These are phyloP conservation scores for Fukomys damarensis DNA, from an alignment of 2,113 vertebrate species.

Conservation along the genomic window DNA sequence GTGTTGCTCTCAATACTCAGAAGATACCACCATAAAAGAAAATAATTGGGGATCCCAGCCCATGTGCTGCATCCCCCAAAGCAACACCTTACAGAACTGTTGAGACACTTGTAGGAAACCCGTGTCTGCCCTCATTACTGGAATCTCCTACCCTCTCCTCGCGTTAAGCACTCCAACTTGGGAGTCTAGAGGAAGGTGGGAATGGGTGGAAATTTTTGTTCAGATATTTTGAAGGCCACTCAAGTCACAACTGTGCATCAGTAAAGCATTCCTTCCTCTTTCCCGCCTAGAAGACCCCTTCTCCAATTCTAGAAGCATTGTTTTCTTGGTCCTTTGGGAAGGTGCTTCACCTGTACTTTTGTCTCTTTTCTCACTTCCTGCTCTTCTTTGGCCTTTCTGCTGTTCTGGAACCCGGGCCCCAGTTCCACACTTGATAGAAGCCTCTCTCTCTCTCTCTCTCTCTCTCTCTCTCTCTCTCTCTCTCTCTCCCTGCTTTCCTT, in stretches of 20 bases:
- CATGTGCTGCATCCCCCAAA: not conserved
- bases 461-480: too few species aligned
- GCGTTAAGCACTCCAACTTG: not conserved
- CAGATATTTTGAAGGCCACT: not conserved
- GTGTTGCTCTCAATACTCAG: constrained; percentile 63
- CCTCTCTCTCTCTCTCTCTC: not conserved
- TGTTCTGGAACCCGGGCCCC: not conserved
- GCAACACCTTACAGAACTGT: constrained; percentile 6
- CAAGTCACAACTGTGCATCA: not conserved
- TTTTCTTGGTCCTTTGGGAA: constrained; percentile 49
- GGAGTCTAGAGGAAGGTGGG: not conserved
- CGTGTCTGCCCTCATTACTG: constrained; percentile 19
- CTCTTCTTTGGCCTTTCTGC: not conserved
- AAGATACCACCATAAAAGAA: constrained; percentile 54
- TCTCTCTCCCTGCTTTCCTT: too few species aligned
- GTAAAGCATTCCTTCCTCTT: not conserved
- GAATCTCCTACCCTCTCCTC: not conserved
- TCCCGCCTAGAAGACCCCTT: not conserved
- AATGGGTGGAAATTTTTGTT: not conserved
- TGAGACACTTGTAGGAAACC: constrained; percentile 10
- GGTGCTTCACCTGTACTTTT: constrained; percentile 24
- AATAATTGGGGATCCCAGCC: constrained; percentile 37
- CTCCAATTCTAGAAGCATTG: constrained; percentile 4
- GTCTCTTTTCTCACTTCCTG: not conserved
- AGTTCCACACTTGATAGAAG: not conserved